Evolutionary conservation across 2,888 invertebrate species (phyloP), one percentile per base, ranked within the genome.

Genomic region (Halictus ligatus): DNA sequence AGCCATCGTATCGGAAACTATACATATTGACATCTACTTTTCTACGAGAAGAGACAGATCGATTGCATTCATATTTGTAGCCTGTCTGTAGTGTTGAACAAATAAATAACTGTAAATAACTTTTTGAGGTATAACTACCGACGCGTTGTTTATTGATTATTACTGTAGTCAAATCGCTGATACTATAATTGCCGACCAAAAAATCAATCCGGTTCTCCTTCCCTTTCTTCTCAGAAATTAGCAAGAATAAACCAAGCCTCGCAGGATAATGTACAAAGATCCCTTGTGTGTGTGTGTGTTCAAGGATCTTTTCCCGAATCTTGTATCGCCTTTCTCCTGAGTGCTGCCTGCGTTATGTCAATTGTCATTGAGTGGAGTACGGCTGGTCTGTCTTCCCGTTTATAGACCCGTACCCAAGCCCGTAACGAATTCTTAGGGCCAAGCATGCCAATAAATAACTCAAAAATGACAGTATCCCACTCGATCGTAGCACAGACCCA

Each of bases 41-140:
- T 58, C 58, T 58, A 58, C 58, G n/a, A 58, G 58, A 58, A 58
- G 58, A 58, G 58, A 58, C 58, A 58, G 58, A 72, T 75, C 50
- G 58, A 40, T 15, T 15, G 29, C 29, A 43, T 43, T 54, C 6
- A 69, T 58, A 58, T 58, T 58, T 58, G 58, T 58, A 58, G n/a
- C 58, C 58, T 58, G 58, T 58, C 58, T 58, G 58, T 58, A 58
- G n/a, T 58, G n/a, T n/a, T n/a, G n/a, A 58, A 58, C 58, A 58
- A 58, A 58, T 58, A 58, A 58, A 58, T 58, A 58, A 58, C 58
- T 58, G 58, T 58, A 35, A 35, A 35, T 35, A n/a, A n/a, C 58
- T 58, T 58, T 58, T 58, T 58, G 58, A 58, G 4, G 58, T 58
- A 58, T 12, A 58, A 58, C n/a, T 58, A 58, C 10, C n/a, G n/a